A percentile compares a stretch with the other conserved stretches of the same genome.
Conservation (phyloP, 2,888 invertebrate genomes). For the Xanthia togata region DNA sequence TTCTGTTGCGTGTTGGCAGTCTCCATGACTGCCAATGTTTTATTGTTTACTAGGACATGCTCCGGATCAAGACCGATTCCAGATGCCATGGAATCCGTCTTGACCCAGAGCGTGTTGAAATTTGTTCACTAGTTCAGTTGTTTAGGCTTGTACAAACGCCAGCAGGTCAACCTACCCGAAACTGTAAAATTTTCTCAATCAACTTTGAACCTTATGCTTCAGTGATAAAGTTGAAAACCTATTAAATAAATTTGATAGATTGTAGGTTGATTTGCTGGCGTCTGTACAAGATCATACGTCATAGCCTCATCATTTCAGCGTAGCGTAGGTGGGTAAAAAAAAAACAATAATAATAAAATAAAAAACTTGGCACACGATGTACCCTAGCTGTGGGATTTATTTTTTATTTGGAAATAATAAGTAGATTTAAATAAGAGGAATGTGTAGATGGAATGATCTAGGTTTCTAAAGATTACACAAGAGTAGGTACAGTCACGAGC, state of each 20-base stretch:
- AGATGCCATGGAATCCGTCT: too few relatives aligned
- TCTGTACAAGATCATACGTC: background rate
- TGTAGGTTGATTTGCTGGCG: too few relatives aligned
- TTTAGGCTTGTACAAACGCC: too few relatives aligned
- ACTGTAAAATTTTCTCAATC: too few relatives aligned
- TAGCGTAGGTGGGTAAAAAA: background rate
- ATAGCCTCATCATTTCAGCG: background rate
- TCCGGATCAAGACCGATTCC: background rate
- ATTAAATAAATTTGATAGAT: too few relatives aligned
- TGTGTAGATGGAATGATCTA: constrained; percentile 2
- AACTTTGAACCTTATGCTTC: too few relatives aligned
- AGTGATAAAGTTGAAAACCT: too few relatives aligned
- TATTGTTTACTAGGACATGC: too few relatives aligned
- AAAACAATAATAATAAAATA: background rate
- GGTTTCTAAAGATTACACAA: constrained; percentile 7
- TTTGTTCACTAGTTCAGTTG: background rate
- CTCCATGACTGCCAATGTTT: too few relatives aligned
- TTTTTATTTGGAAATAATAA: background rate
- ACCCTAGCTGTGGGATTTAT: too few relatives aligned
- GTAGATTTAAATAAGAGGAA: background rate
- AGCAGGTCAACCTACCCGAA: too few relatives aligned
- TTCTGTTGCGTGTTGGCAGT: too few relatives aligned
- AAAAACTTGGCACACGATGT: background rate
- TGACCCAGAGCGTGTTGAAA: background rate
- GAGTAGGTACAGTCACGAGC: background rate